Conservation (phyloP, 30 jellyfish, hydroid and myxozoan species). For the Aurelia coerulea region DNA sequence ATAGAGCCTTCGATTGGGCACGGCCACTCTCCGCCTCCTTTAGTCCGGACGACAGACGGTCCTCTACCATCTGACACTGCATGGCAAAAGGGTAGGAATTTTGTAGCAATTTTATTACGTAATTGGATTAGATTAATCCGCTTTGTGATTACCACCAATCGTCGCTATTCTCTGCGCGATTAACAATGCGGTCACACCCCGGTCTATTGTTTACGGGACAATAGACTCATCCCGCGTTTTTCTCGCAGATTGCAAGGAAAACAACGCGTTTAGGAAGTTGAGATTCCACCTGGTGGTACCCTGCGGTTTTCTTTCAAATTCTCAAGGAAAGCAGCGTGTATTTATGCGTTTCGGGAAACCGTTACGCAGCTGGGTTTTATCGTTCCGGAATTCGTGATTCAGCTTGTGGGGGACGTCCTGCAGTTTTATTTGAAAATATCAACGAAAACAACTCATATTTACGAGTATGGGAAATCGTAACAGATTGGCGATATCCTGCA, state of each 20-base stretch:
- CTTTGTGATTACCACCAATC: constrained; percentile 42
- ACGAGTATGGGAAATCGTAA: no score
- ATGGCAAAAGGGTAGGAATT: constrained; percentile 93
- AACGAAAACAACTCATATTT: no score
- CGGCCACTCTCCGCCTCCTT: constrained; percentile 66
- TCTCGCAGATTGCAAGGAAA: constrained; percentile 22
- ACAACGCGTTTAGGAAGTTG: no score
- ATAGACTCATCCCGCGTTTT: constrained; percentile 42
- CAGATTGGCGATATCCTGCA: no score
- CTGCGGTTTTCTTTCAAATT: no score
- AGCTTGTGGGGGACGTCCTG: no score
- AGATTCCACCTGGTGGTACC: no score
- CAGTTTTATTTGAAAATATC: no score
- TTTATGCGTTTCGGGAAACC: no score
- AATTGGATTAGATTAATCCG: constrained; percentile 73
- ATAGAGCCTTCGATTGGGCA: constrained; percentile 72
- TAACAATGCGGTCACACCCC: constrained; percentile 48
- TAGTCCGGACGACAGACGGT: constrained; percentile 49
- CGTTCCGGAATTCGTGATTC: no score
- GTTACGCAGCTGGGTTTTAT: no score
- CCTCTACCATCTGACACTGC: constrained; percentile 83
- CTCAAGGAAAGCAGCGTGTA: no score
- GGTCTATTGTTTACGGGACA: constrained; percentile 33
- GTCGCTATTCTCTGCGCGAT: constrained; percentile 36
- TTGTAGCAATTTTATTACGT: constrained; percentile 68